Percentiles rank a stretch among this genome's conserved stretches.
phyloP scores from a whole-genome alignment of 2,888 invertebrate genomes.

The Apocheima hispidaria region DNA sequence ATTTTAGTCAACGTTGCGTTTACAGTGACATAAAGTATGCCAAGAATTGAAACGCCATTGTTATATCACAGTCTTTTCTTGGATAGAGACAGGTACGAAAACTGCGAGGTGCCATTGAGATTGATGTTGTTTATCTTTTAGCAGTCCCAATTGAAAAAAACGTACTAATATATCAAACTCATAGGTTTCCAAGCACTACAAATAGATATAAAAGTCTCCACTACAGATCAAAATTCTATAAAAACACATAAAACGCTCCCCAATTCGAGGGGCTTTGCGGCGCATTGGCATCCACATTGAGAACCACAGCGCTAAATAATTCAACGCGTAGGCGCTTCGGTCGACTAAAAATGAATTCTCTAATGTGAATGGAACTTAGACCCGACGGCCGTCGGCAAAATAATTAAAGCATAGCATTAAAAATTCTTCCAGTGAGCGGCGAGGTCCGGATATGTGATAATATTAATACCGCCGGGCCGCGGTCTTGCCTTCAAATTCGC shows the following conservation, averaged over 20 bases:
- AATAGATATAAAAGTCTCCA: neutral
- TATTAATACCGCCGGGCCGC: conserved; percentile 76
- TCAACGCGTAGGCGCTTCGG: conserved; percentile 44
- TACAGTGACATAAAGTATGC: too few species aligned
- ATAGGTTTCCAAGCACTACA: neutral
- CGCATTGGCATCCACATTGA: conserved; percentile 18
- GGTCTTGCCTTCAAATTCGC: conserved; percentile 49
- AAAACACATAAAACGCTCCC: neutral
- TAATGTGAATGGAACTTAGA: conserved; percentile 85
- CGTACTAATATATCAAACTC: neutral
- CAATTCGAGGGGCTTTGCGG: neutral
- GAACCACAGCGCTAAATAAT: conserved; percentile 40
- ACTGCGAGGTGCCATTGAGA: neutral
- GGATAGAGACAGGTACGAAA: too few species aligned
- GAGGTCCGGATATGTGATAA: conserved; percentile 83
- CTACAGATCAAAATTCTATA: too few species aligned
- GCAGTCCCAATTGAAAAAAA: neutral
- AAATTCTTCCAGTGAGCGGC: conserved; percentile 82
- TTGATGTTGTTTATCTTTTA: neutral
- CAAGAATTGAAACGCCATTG: neutral
- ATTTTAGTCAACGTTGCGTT: too few species aligned
- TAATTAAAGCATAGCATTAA: conserved; percentile 85
- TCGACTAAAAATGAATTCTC: conserved; percentile 79
- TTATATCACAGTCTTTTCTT: neutral
- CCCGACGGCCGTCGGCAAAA: conserved; percentile 73